phyloP scores from a whole-genome alignment of 2,797 vertebrate species.

The Iguana delicatissima region DNA sequence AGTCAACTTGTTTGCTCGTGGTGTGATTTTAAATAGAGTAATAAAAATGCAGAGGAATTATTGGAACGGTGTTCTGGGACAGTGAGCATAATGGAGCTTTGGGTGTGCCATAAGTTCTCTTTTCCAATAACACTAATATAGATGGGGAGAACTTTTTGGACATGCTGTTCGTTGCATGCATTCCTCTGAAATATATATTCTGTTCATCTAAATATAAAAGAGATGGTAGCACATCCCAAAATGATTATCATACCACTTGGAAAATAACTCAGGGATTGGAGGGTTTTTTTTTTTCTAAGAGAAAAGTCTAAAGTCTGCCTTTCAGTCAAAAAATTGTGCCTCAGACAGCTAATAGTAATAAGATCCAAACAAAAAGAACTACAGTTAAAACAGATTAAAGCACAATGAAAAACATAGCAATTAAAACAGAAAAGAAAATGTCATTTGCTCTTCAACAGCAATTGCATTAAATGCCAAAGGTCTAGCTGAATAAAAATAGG shows the following conservation, averaged over 20 bases:
- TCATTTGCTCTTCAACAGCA: neutral
- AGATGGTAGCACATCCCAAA: neutral
- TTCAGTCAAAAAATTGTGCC: neutral
- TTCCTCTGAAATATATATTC: neutral
- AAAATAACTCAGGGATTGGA: neutral
- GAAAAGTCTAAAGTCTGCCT: neutral
- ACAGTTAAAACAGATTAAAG: neutral
- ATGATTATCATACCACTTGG: neutral
- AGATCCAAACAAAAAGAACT: neutral
- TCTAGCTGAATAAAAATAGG: too few relatives aligned
- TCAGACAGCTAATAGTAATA: neutral
- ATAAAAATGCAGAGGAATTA: constrained; percentile 16
- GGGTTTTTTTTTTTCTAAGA: neutral
- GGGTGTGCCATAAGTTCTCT: neutral
- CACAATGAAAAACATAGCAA: neutral
- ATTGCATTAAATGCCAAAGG: neutral
- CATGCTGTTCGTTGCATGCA: neutral
- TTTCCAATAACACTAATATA: neutral
- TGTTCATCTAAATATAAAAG: neutral
- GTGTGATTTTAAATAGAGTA: neutral
- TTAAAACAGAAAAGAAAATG: neutral
- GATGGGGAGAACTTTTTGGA: neutral
- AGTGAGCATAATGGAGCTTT: neutral
- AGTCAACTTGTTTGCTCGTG: neutral
- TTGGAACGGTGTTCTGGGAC: neutral